phyloP scores from a whole-genome alignment of 2,113 vertebrate genomes.

The Albula goreensis region DNA sequence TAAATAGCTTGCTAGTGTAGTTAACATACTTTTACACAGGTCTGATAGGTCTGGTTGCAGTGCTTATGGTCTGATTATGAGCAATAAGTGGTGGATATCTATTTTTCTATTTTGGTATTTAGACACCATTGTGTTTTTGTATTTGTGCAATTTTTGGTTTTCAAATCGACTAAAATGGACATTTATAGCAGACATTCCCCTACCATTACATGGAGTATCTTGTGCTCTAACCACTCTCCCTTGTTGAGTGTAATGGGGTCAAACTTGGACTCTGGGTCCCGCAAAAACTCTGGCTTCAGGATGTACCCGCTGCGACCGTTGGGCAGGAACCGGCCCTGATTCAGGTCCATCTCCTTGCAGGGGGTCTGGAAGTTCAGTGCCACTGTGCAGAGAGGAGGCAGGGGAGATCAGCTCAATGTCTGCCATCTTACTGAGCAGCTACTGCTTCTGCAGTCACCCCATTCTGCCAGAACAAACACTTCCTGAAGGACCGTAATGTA shows the following conservation, averaged over 20 bases:
- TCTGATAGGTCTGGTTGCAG: neutral
- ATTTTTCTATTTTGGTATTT: neutral
- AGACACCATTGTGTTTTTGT: no score
- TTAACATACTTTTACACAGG: neutral
- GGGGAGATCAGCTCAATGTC: no score
- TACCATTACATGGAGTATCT: constrained; percentile 84
- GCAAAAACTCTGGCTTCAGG: constrained; percentile 86
- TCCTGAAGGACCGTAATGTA: constrained; percentile 3
- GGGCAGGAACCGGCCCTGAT: constrained; percentile 86
- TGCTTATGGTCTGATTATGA: neutral
- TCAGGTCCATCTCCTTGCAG: constrained; percentile 86
- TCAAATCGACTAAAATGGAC: no score
- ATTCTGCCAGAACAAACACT: neutral
- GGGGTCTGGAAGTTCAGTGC: constrained; percentile 94
- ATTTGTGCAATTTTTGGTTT: no score
- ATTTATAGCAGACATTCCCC: constrained; percentile 23
- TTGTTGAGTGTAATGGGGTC: constrained; percentile 69
- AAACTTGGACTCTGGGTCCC: constrained; percentile 77
- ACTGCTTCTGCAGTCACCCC: no score
- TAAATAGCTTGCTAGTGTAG: neutral
- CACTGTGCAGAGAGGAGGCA: constrained; percentile 67
- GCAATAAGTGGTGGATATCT: neutral
- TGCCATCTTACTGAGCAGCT: neutral
- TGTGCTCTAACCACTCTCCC: constrained; percentile 76
- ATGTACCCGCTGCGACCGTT: constrained; percentile 86